Evolutionary conservation across 2,888 invertebrate genomes (phyloP).

Genomic region (Apomyelois bistriatella): DNA sequence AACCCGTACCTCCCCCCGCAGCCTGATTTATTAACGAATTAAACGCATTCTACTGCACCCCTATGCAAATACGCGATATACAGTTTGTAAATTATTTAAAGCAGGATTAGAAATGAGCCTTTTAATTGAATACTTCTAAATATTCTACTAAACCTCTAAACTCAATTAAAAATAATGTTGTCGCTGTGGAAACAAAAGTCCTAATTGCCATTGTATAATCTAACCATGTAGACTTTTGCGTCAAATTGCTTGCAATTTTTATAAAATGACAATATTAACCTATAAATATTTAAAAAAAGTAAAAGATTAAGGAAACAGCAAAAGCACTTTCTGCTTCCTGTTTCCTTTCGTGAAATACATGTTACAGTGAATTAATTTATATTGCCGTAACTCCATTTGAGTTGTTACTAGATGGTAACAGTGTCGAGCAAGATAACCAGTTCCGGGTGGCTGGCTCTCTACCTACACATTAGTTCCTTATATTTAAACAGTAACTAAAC

Average conservation of each 20-base stretch:
- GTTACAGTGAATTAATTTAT: slow-evolving; percentile 17
- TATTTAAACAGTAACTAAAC: slow-evolving; percentile 53
- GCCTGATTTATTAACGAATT: slow-evolving; percentile 80
- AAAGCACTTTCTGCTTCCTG: no score
- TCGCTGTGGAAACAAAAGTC: not conserved
- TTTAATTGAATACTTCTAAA: slow-evolving; percentile 12
- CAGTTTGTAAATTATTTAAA: slow-evolving; percentile 29
- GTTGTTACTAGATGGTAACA: slow-evolving; percentile 24
- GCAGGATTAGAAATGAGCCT: slow-evolving; percentile 20
- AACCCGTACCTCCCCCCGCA: slow-evolving; percentile 65
- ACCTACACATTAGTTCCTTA: slow-evolving; percentile 50
- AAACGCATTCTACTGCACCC: slow-evolving; percentile 77
- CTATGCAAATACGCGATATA: slow-evolving; percentile 49
- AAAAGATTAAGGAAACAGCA: no score
- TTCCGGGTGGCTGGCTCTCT: slow-evolving; percentile 43
- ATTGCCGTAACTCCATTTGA: not conserved
- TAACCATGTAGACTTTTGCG: no score
- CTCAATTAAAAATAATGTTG: not conserved
- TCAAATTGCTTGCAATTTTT: no score
- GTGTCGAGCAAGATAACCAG: slow-evolving; percentile 39
- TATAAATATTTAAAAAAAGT: no score
- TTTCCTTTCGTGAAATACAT: slow-evolving; percentile 17
- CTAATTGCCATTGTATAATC: no score
- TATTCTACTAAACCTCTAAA: not conserved
- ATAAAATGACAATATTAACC: no score